Conservation (phyloP, 2,113 vertebrate species). For the Bothrops jararaca region DNA sequence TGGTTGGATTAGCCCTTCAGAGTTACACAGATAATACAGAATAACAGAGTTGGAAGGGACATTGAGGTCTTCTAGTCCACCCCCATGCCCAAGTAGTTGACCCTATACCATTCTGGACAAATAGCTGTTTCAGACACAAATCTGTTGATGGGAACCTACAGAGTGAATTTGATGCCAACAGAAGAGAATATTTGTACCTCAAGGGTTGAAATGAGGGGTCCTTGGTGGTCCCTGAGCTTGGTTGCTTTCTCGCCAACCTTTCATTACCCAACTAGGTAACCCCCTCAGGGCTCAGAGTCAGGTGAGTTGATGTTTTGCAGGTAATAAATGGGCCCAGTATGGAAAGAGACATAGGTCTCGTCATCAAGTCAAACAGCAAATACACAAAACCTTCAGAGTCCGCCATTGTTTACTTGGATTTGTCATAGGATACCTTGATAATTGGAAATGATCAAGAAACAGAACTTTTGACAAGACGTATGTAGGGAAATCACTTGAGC, state of each 20-base stretch:
- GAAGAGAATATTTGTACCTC: too few relatives aligned
- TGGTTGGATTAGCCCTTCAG: not conserved
- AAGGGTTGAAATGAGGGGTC: too few relatives aligned
- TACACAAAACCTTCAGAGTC: not conserved
- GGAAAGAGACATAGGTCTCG: not conserved
- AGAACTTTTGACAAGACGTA: not conserved
- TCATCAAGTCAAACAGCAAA: not conserved
- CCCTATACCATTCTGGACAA: too few relatives aligned
- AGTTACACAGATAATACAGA: not conserved
- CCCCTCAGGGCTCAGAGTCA: too few relatives aligned
- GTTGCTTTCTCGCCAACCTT: too few relatives aligned
- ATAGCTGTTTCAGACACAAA: not conserved
- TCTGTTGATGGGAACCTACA: not conserved
- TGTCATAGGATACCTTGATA: not conserved
- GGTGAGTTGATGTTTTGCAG: not conserved
- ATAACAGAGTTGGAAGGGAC: too few relatives aligned
- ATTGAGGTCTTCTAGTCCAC: too few relatives aligned
- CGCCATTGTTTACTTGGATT: not conserved
- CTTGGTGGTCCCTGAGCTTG: too few relatives aligned
- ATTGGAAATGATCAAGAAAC: not conserved
- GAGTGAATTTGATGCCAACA: not conserved
- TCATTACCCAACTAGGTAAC: too few relatives aligned
- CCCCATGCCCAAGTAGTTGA: too few relatives aligned
- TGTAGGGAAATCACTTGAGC: rapidly evolving
- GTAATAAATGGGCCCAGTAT: not conserved